Base-by-base conservation (phyloP, 2,888 invertebrate species). In the Dryomyza anilis region DNA sequence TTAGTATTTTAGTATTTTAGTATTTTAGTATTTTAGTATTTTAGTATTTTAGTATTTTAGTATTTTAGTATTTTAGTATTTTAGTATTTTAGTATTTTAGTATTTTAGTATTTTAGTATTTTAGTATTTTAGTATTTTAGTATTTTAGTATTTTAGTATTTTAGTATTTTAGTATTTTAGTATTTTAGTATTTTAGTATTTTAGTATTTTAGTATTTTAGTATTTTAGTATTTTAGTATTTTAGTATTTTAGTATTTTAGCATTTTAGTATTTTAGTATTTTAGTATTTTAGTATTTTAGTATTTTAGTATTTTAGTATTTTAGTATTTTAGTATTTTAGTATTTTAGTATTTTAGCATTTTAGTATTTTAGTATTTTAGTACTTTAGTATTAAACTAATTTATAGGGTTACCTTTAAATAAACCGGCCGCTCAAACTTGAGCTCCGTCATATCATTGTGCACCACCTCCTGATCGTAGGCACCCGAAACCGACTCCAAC, bases 381-480 rank as follows among this genome's bases (percentile, higher is more conserved):
- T n/a, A n/a, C n/a, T n/a, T n/a, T n/a, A n/a, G n/a, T n/a, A 14
- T 23, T 61, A 53, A 10, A 19, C 27, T 0, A 10, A 30, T 12
- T 27, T 14, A 19, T 1, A 1, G 10, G 10, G 36, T 74, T 81
- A 92, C 93, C 86, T 94, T 95, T 57, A 97, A 89, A 7, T 91
- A 87, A 46, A 96, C 88, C 0, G 95, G 91, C 71, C 92, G 88
- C 60, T 95, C 94, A 81, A 98, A 97, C 84, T 95, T 95, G 46
- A 98, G 86, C 81, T 95, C 94, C 1, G 91, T 91, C 75, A 95
- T 88, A 76, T 97, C 96, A 71, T 95, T 93, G 64, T 91, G 90
- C 74, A 92, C 92, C 76, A 94, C 94, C 56, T 93, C 91, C 0
- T 92, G 91, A 12, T 91, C 90, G 80, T 93, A 96, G 0, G 91